A percentile compares a stretch with the other conserved stretches of the same genome.
phyloP scores from a whole-genome alignment of 2,113 vertebrate genomes.

The Gallinago undulata region DNA sequence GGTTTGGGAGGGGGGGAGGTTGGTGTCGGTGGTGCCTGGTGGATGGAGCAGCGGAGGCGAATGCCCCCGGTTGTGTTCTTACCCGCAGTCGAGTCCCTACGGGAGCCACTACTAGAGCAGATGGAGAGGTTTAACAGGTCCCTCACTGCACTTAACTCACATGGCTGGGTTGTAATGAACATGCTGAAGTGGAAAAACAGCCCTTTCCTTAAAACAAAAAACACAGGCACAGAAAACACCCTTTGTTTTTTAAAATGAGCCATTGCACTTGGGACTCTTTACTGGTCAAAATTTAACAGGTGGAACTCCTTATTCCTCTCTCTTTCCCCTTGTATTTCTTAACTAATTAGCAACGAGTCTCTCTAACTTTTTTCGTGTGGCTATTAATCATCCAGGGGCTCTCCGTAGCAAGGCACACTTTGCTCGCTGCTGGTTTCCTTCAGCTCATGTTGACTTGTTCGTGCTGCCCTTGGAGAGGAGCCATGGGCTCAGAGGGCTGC shows the following conservation, averaged over 20 bases:
- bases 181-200: slow-evolving; percentile 4
- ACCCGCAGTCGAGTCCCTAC: not conserved
- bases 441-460: not conserved
- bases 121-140: slow-evolving; percentile 30
- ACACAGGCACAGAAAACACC: not conserved
- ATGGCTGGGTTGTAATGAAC: not conserved
- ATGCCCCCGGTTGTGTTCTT: not conserved
- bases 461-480: not conserved
- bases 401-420: not conserved
- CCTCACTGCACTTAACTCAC: not conserved
- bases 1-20: not conserved
- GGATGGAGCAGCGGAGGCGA: not conserved
- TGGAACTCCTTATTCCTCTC: not conserved
- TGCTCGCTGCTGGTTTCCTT: not conserved
- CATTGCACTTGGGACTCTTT: slow-evolving; percentile 3
- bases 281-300: not conserved
- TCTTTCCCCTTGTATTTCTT: not conserved
- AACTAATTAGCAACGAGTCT: not conserved
- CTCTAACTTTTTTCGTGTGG: not conserved
- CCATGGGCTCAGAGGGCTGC: not conserved
- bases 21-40: not conserved
- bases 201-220: not conserved
- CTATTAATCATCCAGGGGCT: not conserved
- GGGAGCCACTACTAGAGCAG: not conserved
- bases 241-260: slow-evolving; percentile 14